Evolutionary conservation across 2,113 vertebrate species (phyloP), one percentile per base, ranked within the genome.

Genomic region (Scophthalmus maximus): DNA sequence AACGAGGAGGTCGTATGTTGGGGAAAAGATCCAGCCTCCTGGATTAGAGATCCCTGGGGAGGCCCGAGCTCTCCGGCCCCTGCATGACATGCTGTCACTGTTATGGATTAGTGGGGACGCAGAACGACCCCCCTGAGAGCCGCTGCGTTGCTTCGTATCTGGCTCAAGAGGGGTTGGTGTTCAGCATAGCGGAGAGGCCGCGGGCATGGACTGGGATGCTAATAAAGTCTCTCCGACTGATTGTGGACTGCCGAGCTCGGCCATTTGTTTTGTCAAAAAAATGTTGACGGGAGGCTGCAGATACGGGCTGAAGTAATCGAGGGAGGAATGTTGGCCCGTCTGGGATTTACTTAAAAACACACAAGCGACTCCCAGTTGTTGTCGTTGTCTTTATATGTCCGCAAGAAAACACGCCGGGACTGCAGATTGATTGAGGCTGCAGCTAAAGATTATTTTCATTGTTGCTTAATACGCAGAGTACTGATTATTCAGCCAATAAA

Each of bases 11-110:
- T 55, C 27, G 34, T 23, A 40, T 67, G 73, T 74, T 73, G 64
- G 49, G 47, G 71, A 60, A 63, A 68, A 47, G 79, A 78, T 88
- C 68, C 73, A 82, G 61, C 51, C 73, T 57, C 44, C 36, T 71
- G 86, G 76, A 88, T 92, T 87, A 87, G 58, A 87, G 73, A 32
- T 62, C 88, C 79, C 79, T 36, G 70, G 44, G 70, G 85, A 78
- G 67, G 58, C 29, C 23, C 0, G 34, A n/a, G 71, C 50, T 64
- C 63, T 51, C 40, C 70, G 79, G 76, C 62, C 59, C 40, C 25
- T 32, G 68, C 76, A 68, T 86, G 68, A 79, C 82, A 72, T 53
- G 47, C 83, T 90, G 88, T 83, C 87, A 88, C 64, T 44, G 25
- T 85, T 83, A 87, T 73, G 52, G 73, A 89, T 89, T 74, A 83